Evolutionary conservation across 2,113 vertebrate species (phyloP).

Genomic region (Ammodytes marinus): DNA sequence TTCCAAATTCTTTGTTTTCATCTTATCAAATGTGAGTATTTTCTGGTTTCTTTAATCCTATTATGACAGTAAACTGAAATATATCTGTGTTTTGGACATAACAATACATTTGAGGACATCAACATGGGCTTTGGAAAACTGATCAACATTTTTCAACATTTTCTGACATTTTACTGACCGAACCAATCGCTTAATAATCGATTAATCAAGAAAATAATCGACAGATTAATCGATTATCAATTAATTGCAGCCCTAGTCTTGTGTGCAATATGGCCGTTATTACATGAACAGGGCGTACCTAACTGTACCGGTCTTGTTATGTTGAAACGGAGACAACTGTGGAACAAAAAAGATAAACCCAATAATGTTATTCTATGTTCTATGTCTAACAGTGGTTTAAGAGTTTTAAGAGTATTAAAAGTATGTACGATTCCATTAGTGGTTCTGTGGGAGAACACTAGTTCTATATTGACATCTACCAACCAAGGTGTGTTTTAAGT

Average conservation of each 20-base stretch:
- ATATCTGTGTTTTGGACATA: too few species aligned
- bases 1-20: too few species aligned
- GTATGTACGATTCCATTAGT: not conserved
- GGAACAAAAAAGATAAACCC: not conserved
- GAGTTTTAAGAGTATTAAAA: conserved; percentile 1
- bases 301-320: not conserved
- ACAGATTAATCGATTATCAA: too few species aligned
- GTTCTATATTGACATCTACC: not conserved
- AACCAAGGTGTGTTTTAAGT: conserved; percentile 13
- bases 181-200: too few species aligned
- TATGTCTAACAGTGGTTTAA: not conserved
- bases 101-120: too few species aligned
- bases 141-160: too few species aligned
- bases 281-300: not conserved
- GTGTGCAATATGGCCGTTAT: not conserved
- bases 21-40: too few species aligned
- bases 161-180: too few species aligned
- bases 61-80: too few species aligned
- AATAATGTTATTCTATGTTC: not conserved
- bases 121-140: too few species aligned
- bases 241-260: not conserved
- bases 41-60: too few species aligned
- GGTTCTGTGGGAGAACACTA: not conserved
- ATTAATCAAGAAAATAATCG: too few species aligned
- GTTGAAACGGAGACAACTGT: conserved; percentile 12